Evolutionary conservation across 2,888 invertebrate genomes (phyloP).

Genomic region (Syrista parreyssii): DNA sequence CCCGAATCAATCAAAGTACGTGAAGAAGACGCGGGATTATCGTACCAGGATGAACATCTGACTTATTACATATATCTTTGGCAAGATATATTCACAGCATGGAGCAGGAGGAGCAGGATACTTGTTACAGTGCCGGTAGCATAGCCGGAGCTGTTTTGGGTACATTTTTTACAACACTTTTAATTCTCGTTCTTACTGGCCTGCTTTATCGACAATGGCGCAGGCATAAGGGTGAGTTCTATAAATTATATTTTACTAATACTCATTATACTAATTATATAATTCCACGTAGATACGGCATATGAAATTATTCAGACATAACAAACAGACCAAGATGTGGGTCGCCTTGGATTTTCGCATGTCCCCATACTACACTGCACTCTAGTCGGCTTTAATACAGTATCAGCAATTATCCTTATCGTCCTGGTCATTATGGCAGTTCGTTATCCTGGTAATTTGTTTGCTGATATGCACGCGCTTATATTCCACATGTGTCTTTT

Average conservation of each 20-base stretch:
- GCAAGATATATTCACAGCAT: constrained; percentile 11
- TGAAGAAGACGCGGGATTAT: neutral
- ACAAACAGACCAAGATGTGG: neutral
- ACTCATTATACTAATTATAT: neutral
- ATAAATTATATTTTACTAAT: neutral
- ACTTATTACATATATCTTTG: neutral
- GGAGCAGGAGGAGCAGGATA: constrained; percentile 53
- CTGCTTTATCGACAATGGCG: constrained; percentile 74
- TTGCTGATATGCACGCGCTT: neutral
- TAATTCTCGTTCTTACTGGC: constrained; percentile 71
- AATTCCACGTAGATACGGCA: neutral
- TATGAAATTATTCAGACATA: neutral
- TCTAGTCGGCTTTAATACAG: neutral
- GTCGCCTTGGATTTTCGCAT: neutral
- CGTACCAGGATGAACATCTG: neutral
- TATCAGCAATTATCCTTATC: neutral
- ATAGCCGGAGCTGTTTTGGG: constrained; percentile 79
- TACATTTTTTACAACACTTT: constrained; percentile 75
- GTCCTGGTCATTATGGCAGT: neutral
- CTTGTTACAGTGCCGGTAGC: constrained; percentile 76
- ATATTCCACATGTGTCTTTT: neutral
- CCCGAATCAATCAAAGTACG: neutral
- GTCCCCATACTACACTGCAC: neutral
- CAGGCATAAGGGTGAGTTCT: constrained; percentile 67
- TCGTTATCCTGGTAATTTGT: neutral